phyloP scores from a whole-genome alignment of 2,113 vertebrate species.

The Calidris pygmaea region DNA sequence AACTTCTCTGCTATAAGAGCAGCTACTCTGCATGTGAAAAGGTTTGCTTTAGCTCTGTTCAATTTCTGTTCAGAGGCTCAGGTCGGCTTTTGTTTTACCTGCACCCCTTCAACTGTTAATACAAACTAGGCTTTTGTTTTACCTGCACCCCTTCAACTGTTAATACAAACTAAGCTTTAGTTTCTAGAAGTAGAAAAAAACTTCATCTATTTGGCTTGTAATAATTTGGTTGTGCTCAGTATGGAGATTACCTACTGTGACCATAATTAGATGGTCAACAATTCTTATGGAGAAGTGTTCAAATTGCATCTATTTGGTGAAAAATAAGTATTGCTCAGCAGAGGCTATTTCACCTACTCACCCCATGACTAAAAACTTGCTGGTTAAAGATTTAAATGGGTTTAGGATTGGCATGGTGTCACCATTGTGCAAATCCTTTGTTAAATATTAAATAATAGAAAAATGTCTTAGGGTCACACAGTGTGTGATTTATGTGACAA shows the following conservation, averaged over 20 bases:
- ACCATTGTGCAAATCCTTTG: slow-evolving; percentile 68
- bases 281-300: not conserved
- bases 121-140: slow-evolving; percentile 15
- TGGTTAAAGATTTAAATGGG: slow-evolving; percentile 69
- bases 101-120: not conserved
- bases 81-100: not conserved
- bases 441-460: slow-evolving; percentile 66
- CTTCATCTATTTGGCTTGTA: not conserved
- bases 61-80: not conserved
- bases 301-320: slow-evolving; percentile 4
- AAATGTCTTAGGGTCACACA: slow-evolving; percentile 62
- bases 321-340: slow-evolving; percentile 33
- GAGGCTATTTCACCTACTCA: slow-evolving; percentile 5
- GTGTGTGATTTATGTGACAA: slow-evolving; percentile 68
- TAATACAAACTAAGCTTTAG: not conserved
- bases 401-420: slow-evolving; percentile 70
- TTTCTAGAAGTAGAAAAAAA: not conserved
- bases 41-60: slow-evolving; percentile 15
- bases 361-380: slow-evolving; percentile 38
- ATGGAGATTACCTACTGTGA: slow-evolving; percentile 10
- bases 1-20: slow-evolving; percentile 32
- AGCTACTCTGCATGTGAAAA: slow-evolving; percentile 35
- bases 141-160: not conserved
- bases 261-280: slow-evolving; percentile 12
- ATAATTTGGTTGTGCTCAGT: not conserved